Base-by-base conservation (phyloP, 2,797 vertebrate genomes). In the Labeo calbasu region DNA sequence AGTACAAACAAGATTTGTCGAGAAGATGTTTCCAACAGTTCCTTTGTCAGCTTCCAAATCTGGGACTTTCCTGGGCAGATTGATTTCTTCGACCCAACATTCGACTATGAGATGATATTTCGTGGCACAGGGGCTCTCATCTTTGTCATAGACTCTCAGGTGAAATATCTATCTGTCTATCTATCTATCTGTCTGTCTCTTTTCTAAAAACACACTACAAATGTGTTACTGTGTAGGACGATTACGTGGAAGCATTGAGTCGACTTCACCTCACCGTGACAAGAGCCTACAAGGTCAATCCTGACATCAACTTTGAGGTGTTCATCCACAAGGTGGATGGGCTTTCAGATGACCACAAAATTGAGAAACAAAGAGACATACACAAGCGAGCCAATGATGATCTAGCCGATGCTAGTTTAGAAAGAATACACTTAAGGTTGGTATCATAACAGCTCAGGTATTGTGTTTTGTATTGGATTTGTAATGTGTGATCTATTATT, bases 241-340 rank as follows among this genome's bases (percentile, higher is more conserved):
- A 98, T 88, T 98, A 98, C 55, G 96, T 97, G 94, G 97, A 98
- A 89, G 97, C 97, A 0, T 91, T 98, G 88, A 96, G 95, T 87
- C 94, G 97, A 80, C 94, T 98, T 57, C 97, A 98, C 89, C 96
- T 98, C 82, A 98, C 97, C 0, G 97, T 98, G 82, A 97, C 97
- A 87, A 93, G 97, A 84, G 97, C 97, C 87, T 97, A 98, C 92
- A 97, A 97, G 90, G 97, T 97, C 79, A 98, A 98, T 89, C 96
- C 96, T 0, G 96, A 97, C 88, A 98, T 98, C 91, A 97, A 97
- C 93, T 98, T 98, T 2, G 97, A 98, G 92, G 96, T 98, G 79
- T 98, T 98, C 89, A 98, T 98, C 87, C 97, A 98, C 91, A 98
- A 98, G 94, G 97, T 98, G 82, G 97, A 98, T 73, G 97, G 97